Evolutionary conservation across 2,888 invertebrate genomes (phyloP).

Genomic region (Lithodes maja): DNA sequence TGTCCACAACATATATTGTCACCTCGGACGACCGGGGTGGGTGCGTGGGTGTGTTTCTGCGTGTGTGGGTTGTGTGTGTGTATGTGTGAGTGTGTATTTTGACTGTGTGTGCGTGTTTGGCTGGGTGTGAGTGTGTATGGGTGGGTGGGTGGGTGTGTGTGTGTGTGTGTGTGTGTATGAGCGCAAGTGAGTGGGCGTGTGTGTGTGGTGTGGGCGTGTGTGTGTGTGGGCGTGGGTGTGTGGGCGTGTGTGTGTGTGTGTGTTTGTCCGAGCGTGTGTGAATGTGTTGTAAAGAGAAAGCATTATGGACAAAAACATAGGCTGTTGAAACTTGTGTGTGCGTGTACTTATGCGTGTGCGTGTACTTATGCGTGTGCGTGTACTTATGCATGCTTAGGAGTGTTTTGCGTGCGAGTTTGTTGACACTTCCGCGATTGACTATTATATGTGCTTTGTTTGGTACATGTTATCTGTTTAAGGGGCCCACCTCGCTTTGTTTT

Average conservation of each 20-base stretch:
- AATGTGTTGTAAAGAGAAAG: no score
- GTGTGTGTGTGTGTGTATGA: neutral
- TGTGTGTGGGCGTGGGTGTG: neutral
- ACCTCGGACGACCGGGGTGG: constrained; percentile 15
- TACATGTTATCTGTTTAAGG: no score
- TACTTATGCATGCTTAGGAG: neutral
- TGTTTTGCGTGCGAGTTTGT: neutral
- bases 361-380: constrained; percentile 10
- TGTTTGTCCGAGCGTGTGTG: no score
- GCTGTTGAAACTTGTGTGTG: neutral
- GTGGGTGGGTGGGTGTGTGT: no score
- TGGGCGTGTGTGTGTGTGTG: constrained; percentile 2
- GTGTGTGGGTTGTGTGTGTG: neutral
- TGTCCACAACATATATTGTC: constrained; percentile 13
- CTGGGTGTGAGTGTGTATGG: neutral
- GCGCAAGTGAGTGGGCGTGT: neutral
- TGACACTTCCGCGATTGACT: no score
- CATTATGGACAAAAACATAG: no score
- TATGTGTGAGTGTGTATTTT: neutral
- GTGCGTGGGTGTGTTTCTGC: neutral
- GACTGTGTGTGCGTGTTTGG: constrained; percentile 3
- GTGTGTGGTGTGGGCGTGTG: neutral
- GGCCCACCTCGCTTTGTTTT: no score
- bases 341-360: neutral
- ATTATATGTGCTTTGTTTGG: no score